Conservation (phyloP, 2,113 vertebrate species). For the Crotophaga sulcirostris region DNA sequence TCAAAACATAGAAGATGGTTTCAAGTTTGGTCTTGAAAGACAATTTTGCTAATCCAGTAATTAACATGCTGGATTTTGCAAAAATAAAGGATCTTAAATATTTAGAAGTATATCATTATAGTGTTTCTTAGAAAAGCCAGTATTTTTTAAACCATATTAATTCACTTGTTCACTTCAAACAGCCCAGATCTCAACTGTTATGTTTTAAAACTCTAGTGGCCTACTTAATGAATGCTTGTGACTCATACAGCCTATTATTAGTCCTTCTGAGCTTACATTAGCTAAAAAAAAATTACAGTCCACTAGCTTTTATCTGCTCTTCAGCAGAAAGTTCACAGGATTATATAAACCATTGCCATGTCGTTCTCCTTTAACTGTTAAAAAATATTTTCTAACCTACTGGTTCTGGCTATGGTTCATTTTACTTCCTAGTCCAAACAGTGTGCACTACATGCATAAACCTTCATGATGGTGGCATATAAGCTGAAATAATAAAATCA, state of each 20-base stretch:
- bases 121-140: neutral
- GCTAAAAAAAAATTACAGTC: neutral
- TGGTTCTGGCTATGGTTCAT: neutral
- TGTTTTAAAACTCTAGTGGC: constrained; percentile 28
- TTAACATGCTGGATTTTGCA: neutral
- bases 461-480: neutral
- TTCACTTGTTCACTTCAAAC: constrained; percentile 35
- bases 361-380: neutral
- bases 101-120: neutral
- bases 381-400: neutral
- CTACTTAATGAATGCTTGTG: constrained; percentile 53
- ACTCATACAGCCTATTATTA: constrained; percentile 65
- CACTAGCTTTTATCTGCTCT: constrained; percentile 13
- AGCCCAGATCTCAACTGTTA: neutral
- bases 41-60: constrained; percentile 33
- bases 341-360: neutral
- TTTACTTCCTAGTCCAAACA: neutral
- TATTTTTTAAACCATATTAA: neutral
- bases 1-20: constrained; percentile 13
- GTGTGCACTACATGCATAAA: neutral
- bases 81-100: constrained; percentile 23
- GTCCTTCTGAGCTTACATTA: constrained; percentile 20
- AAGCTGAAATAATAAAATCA: neutral
- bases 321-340: constrained; percentile 33
- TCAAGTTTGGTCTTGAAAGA: neutral